Base-by-base conservation (phyloP, 2,888 invertebrate genomes). In the Drosophila formosana region DNA sequence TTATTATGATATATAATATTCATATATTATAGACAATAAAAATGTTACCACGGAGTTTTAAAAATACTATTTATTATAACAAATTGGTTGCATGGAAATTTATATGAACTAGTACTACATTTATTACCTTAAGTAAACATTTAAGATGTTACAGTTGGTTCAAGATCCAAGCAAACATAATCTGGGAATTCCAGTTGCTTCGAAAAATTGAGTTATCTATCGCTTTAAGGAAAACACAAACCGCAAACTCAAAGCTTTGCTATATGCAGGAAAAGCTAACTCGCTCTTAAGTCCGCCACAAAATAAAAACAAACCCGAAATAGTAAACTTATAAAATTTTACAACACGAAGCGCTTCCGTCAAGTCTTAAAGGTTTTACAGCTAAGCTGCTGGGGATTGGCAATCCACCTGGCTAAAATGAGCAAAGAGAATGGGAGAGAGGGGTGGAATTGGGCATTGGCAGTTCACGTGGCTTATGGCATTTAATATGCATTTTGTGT, bases 401-500 rank as follows among this genome's bases (percentile, higher is more conserved):
- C 50, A 66, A 57, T 58, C 47, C 76, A 78, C 78, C 78, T 79
- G 77, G 9, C 73, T 69, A 53, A 64, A 46, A 39, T 60, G 11
- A 49, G 28, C 8, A 43, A 37, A 30, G 41, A 37, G 51, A 52
- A 7, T 13, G 32, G 39, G 55, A n/a, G 23, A n/a, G 28, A 45
- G 25, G 34, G 45, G 34, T 55, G 55, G 39, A 55, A 46, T 57
- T 68, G 37, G 58, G 49, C 51, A 51, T 53, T 68, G 81, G 81
- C 78, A 69, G 71, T 78, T 77, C 77, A 63, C 64, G 75, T 88
- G 83, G 83, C 83, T 87, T 88, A 88, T 88, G 90, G 90, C 84
- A 90, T 90, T 90, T 90, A 90, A 90, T 90, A 90, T 90, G 90
- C 89, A 90, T 90, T 90, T 90, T 89, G 88, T 87, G 88, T 89